Conservation (phyloP, 2,797 vertebrate genomes). For the Leptatherina wallacei region DNA sequence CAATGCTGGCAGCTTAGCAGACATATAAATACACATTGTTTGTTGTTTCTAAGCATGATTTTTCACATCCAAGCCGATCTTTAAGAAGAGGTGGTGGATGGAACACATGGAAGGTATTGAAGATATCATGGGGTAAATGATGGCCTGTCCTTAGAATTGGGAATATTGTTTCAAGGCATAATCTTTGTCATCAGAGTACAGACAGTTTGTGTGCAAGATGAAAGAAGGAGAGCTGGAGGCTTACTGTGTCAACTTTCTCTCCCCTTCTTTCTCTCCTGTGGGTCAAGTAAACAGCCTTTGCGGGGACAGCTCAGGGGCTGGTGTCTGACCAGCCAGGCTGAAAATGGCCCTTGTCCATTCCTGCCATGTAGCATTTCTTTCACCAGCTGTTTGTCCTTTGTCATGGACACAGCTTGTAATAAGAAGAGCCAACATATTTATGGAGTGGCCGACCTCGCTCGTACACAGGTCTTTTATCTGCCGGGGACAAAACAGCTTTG, state of each 20-base stretch:
- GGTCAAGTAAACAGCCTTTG: slow-evolving; percentile 87
- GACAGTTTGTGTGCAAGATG: slow-evolving; percentile 38
- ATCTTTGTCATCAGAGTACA: slow-evolving; percentile 79
- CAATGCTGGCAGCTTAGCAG: neutral
- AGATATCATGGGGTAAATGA: slow-evolving; percentile 80
- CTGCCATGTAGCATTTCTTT: slow-evolving; percentile 86
- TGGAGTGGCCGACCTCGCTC: slow-evolving; percentile 82
- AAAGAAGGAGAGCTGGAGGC: slow-evolving; percentile 57
- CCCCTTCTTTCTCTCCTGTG: slow-evolving; percentile 73
- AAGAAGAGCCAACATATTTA: slow-evolving; percentile 87
- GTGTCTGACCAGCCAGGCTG: slow-evolving; percentile 87
- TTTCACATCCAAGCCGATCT: slow-evolving; percentile 30
- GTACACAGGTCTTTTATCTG: slow-evolving; percentile 80
- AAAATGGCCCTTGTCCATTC: slow-evolving; percentile 88
- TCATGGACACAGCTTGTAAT: slow-evolving; percentile 86
- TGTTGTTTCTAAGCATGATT: slow-evolving; percentile 41
- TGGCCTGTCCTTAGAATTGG: slow-evolving; percentile 78
- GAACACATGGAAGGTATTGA: slow-evolving; percentile 82
- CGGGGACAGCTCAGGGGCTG: slow-evolving; percentile 84
- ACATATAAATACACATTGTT: slow-evolving; percentile 23
- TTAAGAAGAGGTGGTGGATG: slow-evolving; percentile 64
- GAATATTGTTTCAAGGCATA: slow-evolving; percentile 78
- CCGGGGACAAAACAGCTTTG: slow-evolving; percentile 81
- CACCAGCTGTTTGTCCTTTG: slow-evolving; percentile 86
- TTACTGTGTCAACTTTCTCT: slow-evolving; percentile 75